Evolutionary conservation across 2,113 vertebrate species (phyloP).

Genomic region (Anthoscopus minutus): DNA sequence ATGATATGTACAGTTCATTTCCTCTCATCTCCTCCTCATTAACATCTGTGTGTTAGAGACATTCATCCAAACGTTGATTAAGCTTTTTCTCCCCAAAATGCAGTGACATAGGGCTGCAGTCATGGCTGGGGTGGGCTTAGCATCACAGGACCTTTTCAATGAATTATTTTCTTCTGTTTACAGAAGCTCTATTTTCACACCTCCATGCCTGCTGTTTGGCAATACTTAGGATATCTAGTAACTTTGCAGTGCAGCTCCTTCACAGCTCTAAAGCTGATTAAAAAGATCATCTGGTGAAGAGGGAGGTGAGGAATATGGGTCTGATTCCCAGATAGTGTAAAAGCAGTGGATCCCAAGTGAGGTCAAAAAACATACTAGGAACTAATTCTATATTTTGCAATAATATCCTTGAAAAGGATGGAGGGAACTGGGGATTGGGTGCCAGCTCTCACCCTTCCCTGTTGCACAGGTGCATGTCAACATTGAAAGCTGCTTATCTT

Average conservation of each 20-base stretch:
- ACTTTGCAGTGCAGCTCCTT: neutral
- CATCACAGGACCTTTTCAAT: neutral
- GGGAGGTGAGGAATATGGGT: neutral
- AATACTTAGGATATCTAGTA: neutral
- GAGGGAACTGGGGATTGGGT: neutral
- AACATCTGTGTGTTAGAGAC: rapidly evolving
- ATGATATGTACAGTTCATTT: neutral
- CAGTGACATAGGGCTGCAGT: neutral
- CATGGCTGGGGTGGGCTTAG: neutral
- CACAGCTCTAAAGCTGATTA: neutral
- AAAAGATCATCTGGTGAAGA: neutral
- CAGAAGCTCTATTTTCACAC: neutral
- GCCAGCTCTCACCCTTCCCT: neutral
- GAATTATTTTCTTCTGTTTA: neutral
- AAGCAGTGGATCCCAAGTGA: neutral
- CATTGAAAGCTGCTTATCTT: neutral
- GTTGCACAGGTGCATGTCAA: neutral
- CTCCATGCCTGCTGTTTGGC: neutral
- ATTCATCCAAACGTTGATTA: rapidly evolving
- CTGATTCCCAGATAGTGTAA: neutral
- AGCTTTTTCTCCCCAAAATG: neutral
- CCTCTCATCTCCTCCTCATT: neutral
- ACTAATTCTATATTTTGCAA: neutral
- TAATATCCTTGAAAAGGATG: neutral
- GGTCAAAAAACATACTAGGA: neutral